Base-by-base conservation (phyloP, 2,888 invertebrate species). In the Rotaria magnacalcarata region DNA sequence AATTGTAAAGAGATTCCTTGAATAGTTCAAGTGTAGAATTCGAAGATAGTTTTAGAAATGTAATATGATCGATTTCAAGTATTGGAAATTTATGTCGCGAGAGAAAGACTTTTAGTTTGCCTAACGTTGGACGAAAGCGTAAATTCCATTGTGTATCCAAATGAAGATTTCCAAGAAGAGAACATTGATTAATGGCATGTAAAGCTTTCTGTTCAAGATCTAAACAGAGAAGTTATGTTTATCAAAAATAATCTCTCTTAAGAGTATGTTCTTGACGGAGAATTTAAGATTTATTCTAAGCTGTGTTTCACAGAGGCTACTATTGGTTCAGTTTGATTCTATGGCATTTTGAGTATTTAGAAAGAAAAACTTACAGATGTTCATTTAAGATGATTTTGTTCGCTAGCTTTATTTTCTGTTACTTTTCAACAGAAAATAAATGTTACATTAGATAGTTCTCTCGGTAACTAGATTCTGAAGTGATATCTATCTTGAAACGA, bases 61-160 rank as follows among this genome's bases (percentile, higher is more conserved):
- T 87, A 0, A 90, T 90, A 7, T 90, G 90, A 74, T 88, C 88
- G 8, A 88, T 88, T 87, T 90, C 90, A 87, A 90, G 80, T 60
- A 89, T 90, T 60, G 89, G 84, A 85, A 90, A 87, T 75, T n/a
- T n/a, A 80, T 80, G 47, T 47, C 19, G 43, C 7, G 14, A 8
- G 2, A 80, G 47, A 80, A 80, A 80, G 4, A 16, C 0, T 43
- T 47, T 80, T 86, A 91, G 88, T 74, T 88, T 88, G 3, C 90
- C 90, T 75, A 89, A 88, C 88, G 90, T 89, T 14, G 91, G 90
- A 87, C 89, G 89, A 88, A 90, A 91, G 54, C 90, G 89, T 41
- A 89, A 86, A 56, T 88, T 86, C 91, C 91, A 91, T 87, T 90
- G 89, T 58, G 89, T 89, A 90, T 90, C 90, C 27, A 87, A 88